phyloP scores from a whole-genome alignment of 2,113 vertebrate species.

The Aldabrachelys gigantea region DNA sequence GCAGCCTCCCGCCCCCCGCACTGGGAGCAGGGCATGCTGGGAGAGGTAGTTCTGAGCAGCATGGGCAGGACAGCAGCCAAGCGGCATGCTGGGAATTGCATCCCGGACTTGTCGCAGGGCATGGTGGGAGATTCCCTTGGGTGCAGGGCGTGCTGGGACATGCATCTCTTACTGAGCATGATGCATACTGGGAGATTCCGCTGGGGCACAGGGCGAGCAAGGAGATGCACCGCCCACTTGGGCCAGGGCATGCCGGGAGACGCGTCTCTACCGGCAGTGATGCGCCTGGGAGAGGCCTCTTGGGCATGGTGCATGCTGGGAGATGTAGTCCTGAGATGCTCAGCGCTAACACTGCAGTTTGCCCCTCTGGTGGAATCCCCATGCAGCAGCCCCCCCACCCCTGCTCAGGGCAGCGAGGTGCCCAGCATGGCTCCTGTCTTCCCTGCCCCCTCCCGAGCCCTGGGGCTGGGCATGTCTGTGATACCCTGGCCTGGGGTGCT shows the following conservation, averaged over 20 bases:
- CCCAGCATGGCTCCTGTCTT: too few relatives aligned
- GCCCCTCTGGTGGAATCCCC: too few relatives aligned
- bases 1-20: not conserved
- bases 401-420: too few relatives aligned
- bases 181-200: not conserved
- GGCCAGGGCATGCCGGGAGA: not conserved
- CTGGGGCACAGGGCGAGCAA: fast-evolving
- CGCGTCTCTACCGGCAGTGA: not conserved
- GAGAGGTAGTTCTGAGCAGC: not conserved
- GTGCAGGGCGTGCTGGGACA: not conserved
- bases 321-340: not conserved
- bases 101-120: not conserved
- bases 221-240: not conserved
- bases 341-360: too few relatives aligned
- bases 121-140: not conserved
- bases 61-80: too few relatives aligned
- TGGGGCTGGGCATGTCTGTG: not conserved
- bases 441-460: not conserved
- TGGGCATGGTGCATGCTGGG: not conserved
- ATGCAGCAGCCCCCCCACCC: not conserved
- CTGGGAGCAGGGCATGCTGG: not conserved
- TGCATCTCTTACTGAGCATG: not conserved
- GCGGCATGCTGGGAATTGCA: too few relatives aligned
- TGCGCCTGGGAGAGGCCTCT: not conserved
- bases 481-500: not conserved